A percentile compares a stretch with the other conserved stretches of the same genome.
Evolutionary conservation across 2,888 invertebrate species (phyloP).

Genomic region (Lasioglossum leucozonium): DNA sequence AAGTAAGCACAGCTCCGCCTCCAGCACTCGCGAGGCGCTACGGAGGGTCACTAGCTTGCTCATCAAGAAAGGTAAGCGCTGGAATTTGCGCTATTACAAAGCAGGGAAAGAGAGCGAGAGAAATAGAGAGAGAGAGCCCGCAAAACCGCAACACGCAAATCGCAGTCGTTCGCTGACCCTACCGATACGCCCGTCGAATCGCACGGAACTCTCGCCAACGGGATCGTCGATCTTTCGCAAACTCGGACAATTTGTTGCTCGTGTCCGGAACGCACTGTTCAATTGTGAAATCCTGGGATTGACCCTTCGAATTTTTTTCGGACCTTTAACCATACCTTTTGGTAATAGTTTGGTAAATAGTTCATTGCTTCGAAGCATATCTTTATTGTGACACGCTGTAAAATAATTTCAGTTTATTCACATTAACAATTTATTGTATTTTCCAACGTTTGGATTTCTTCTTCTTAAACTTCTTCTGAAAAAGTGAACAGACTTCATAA

Average conservation of each 20-base stretch:
- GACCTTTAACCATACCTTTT: not conserved
- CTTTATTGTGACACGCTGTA: no score
- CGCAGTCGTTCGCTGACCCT: conserved; percentile 9
- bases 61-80: conserved; percentile 91
- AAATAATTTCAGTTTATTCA: no score
- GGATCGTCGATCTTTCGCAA: not conserved
- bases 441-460: not conserved
- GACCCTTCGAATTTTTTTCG: not conserved
- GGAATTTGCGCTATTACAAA: conserved; percentile 75
- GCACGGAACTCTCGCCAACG: not conserved
- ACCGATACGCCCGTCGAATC: not conserved
- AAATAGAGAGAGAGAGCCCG: conserved; percentile 48
- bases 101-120: conserved; percentile 1
- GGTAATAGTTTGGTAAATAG: not conserved
- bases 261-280: not conserved
- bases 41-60: conserved; percentile 95
- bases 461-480: no score
- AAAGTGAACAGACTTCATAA: not conserved
- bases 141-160: conserved; percentile 10
- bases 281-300: not conserved
- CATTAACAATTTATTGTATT: no score
- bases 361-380: no score
- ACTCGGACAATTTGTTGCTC: not conserved
- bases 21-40: conserved; percentile 90
- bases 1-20: conserved; percentile 91